phyloP scores from a whole-genome alignment of 2,797 vertebrate species.

The Microtus californicus region DNA sequence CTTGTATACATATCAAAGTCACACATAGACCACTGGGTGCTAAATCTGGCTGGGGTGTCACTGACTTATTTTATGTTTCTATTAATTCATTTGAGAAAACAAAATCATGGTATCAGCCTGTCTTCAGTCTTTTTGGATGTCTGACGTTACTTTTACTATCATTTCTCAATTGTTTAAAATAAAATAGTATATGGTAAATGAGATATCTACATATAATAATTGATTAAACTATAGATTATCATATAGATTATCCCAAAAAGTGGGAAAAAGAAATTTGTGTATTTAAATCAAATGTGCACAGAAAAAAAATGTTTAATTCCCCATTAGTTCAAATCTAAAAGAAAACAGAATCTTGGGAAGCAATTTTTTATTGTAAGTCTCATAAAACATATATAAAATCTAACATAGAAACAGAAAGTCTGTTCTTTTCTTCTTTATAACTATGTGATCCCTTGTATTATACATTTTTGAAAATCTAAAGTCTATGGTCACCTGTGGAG shows the following conservation, averaged over 20 bases:
- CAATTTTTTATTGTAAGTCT: neutral
- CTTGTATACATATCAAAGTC: slow-evolving; percentile 9
- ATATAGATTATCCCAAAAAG: neutral
- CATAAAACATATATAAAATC: neutral
- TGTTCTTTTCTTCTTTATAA: neutral
- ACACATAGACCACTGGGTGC: neutral
- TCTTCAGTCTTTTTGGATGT: neutral
- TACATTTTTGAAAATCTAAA: neutral
- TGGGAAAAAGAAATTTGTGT: neutral
- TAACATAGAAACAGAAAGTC: neutral
- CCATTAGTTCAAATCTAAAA: neutral
- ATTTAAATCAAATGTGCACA: neutral
- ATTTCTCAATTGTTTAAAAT: slow-evolving; percentile 8
- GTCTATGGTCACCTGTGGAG: neutral
- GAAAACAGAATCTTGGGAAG: neutral
- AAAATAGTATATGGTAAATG: neutral
- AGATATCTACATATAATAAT: neutral
- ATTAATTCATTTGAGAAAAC: slow-evolving; percentile 34
- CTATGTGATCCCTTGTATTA: neutral
- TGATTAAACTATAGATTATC: neutral
- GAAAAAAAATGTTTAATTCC: neutral
- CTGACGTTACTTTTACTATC: neutral
- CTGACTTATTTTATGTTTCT: slow-evolving; percentile 8
- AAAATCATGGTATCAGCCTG: neutral
- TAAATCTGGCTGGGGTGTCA: neutral